Base-by-base conservation (phyloP, 2,888 invertebrate genomes). In the Synanthedon myopaeformis region DNA sequence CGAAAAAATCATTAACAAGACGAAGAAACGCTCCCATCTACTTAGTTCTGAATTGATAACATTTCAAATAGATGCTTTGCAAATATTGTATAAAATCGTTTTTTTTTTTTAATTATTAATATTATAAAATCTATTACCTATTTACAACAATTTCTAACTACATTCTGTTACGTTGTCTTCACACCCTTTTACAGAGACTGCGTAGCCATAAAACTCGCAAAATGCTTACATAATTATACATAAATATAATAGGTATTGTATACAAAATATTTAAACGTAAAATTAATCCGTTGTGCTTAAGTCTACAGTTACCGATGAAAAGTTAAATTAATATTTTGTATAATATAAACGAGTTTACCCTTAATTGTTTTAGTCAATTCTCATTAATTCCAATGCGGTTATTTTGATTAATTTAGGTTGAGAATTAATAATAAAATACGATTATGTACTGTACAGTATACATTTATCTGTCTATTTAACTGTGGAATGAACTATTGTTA, bases 141-240 rank as follows among this genome's bases (percentile, higher is more conserved):
- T 84, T 65, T 82, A 82, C 79, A 82, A 68, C 74, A 67, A 74
- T 70, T 67, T 73, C 73, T 76, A 81, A 61, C 72, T 82, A 82
- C 69, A 35, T 61, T 57, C 64, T 76, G 72, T 51, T 64, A 74
- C 72, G 72, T 77, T 76, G 72, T 73, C 69, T 65, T 63, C 67
- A 72, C 71, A 77, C 71, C 71, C 68, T 73, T 49, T 23, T 12
- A 49, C 10, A 49, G 49, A 49, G 45, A 45, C 14, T 45, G 13
- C n/a, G 45, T 35, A 35, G 35, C 35, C 35, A 45, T 45, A 13
- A 45, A 14, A 45, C n/a, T 12, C 45, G 14, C 45, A 45, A 45
- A 45, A 13, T 35, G 35, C 35, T 35, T 35, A 35, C 35, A 35
- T 35, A 35, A 45, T 45, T 45, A 45, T 42, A n/a, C 42, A n/a